A percentile compares a stretch with the other conserved stretches of the same genome.
Evolutionary conservation across 2,888 invertebrate species (phyloP).

Genomic region (Nemurella pictetii): DNA sequence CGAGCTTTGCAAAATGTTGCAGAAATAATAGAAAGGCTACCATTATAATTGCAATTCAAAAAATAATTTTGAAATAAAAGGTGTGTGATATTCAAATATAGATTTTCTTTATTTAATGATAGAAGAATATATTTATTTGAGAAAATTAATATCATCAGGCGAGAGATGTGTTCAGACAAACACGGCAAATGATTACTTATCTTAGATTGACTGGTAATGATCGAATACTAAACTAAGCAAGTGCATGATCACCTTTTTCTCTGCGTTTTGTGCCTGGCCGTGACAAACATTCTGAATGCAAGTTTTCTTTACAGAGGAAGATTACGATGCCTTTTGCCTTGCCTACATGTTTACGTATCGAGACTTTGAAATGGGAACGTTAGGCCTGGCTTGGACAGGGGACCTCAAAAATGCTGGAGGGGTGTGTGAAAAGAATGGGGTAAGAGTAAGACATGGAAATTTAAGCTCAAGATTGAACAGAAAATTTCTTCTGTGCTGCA

Average conservation of each 20-base stretch:
- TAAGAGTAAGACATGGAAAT: conserved; percentile 55
- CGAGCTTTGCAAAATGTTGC: too few species aligned
- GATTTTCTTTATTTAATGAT: too few species aligned
- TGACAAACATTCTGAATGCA: neutral
- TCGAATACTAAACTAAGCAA: too few species aligned
- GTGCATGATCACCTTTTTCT: neutral
- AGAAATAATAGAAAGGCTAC: too few species aligned
- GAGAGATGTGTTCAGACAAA: too few species aligned
- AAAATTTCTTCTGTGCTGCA: neutral
- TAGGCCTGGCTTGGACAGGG: conserved; percentile 98
- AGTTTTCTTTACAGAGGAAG: conserved; percentile 75
- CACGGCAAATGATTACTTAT: too few species aligned
- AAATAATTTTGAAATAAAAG: too few species aligned
- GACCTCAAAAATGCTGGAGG: conserved; percentile 96
- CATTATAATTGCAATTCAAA: too few species aligned
- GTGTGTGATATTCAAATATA: too few species aligned
- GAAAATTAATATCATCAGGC: too few species aligned
- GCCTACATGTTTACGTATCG: conserved; percentile 99
- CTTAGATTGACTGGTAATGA: too few species aligned
- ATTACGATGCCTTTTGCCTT: conserved; percentile 97
- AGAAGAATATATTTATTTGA: too few species aligned
- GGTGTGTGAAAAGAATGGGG: conserved; percentile 96
- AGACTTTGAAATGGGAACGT: conserved; percentile 93
- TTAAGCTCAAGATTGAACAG: neutral
- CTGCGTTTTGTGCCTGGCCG: neutral